Conservation (phyloP, 2,888 invertebrate genomes). For the Octonoba sinensis region DNA sequence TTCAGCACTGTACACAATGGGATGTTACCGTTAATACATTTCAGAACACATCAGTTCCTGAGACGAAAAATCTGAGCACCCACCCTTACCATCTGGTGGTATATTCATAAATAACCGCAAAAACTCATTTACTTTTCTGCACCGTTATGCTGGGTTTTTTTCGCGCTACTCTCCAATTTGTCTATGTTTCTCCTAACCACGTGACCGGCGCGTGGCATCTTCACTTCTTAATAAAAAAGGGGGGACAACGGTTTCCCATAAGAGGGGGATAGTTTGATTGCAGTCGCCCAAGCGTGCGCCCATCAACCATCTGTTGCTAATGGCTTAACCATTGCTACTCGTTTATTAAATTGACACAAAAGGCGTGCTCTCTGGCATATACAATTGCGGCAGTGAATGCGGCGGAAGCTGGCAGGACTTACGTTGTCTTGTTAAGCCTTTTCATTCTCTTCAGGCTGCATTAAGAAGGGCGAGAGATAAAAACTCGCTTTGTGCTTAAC, state of each 20-base stretch:
- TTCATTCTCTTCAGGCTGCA: neutral
- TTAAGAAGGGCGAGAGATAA: neutral
- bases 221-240: conserved; percentile 60
- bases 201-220: conserved; percentile 49
- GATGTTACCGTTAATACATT: no score
- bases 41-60: no score
- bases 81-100: conserved; percentile 31
- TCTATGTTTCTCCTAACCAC: conserved; percentile 4
- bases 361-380: conserved; percentile 17
- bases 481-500: neutral
- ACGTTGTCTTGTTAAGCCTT: conserved; percentile 12
- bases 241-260: conserved; percentile 18
- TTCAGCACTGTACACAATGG: no score
- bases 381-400: conserved; percentile 21
- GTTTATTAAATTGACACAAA: conserved; percentile 59
- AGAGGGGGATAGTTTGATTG: conserved; percentile 24
- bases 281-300: conserved; percentile 14
- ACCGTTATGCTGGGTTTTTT: conserved; percentile 2
- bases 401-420: conserved; percentile 36
- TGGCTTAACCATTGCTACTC: conserved; percentile 45
- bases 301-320: conserved; percentile 60
- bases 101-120: conserved; percentile 2
- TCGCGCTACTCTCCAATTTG: neutral
- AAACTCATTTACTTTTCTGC: conserved; percentile 20
- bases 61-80: neutral